Evolutionary conservation across 2,113 vertebrate genomes (phyloP), one percentile per base, ranked within the genome.

Genomic region (Hemiscyllium ocellatum): DNA sequence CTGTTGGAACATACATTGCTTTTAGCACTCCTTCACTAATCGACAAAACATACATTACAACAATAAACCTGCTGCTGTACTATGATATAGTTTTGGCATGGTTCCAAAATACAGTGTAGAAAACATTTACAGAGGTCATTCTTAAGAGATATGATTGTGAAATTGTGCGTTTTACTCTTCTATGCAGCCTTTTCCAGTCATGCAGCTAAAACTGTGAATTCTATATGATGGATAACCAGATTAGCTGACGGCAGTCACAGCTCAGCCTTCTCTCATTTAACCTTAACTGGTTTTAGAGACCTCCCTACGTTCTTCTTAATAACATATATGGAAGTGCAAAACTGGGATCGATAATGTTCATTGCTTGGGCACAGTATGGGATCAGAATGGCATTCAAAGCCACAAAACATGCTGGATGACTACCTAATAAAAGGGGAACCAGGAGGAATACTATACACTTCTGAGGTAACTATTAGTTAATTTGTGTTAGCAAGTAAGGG

Each of bases 81-180:
- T 61, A 65, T 61, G 19, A 89, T 61, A 52, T 61, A 10, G 19
- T 90, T 61, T 61, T 90, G 52, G 52, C 33, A 90, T 33, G 87
- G 87, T 65, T 90, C 87, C 87, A 90, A 90, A 61, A 5, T 61
- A 33, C 12, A 90, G 19, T 65, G 87, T 61, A 56, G 52, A 61
- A 56, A 90, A 26, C 26, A 61, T 90, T 90, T 19, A 65, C 26
- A 90, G 52, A 24, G 33, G 87, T 90, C 87, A 65, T 90, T 90
- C 33, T 90, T 15, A 90, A 90, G 52, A 90, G 61, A 90, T 90
- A 52, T 52, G 50, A 89, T 89, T 89, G 87, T n/a, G 33, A 66
- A 65, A 4, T 56, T 66, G 17, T 10, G 20, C 0, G 2, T 91
- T n/a, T 61, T 20, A 37, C 61, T 37, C 61, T 91, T n/a, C 33